Conservation (phyloP, 2,888 invertebrate species). For the Diarsia brunnea region DNA sequence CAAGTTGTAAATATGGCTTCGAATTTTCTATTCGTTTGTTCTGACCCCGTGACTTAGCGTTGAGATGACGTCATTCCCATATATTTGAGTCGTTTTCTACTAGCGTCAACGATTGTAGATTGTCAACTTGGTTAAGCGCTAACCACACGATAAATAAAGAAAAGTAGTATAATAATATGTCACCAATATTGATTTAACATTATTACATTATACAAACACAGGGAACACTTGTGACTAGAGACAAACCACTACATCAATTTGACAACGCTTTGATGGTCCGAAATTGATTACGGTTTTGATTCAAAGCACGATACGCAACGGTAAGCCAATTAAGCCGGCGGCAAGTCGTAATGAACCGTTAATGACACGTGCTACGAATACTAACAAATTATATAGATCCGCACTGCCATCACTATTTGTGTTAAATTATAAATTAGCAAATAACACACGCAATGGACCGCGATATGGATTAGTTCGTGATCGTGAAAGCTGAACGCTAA, state of each 20-base stretch:
- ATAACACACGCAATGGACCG: constrained; percentile 62
- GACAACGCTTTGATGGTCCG: constrained; percentile 71
- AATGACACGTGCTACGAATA: constrained; percentile 83
- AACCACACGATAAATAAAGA: too few species aligned
- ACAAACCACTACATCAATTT: constrained; percentile 60
- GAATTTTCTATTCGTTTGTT: too few species aligned
- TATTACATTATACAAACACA: constrained; percentile 20
- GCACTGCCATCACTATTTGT: constrained; percentile 62
- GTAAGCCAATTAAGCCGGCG: constrained; percentile 86
- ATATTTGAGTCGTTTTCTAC: too few species aligned
- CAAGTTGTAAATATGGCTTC: too few species aligned
- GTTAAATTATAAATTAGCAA: constrained; percentile 67
- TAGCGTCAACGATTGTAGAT: too few species aligned
- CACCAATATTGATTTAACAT: too few species aligned
- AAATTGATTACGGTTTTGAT: constrained; percentile 79
- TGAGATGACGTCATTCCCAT: too few species aligned
- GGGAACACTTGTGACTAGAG: constrained; percentile 35
- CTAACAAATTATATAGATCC: constrained; percentile 74
- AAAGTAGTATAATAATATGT: too few species aligned
- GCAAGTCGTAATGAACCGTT: constrained; percentile 87
- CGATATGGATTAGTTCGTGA: constrained; percentile 63
- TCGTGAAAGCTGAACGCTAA: constrained; percentile 52
- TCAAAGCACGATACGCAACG: constrained; percentile 84
- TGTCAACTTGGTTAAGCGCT: too few species aligned
- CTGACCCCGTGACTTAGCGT: too few species aligned